Evolutionary conservation across 2,797 vertebrate species (phyloP).

Genomic region (Myiotriccus ornatus): DNA sequence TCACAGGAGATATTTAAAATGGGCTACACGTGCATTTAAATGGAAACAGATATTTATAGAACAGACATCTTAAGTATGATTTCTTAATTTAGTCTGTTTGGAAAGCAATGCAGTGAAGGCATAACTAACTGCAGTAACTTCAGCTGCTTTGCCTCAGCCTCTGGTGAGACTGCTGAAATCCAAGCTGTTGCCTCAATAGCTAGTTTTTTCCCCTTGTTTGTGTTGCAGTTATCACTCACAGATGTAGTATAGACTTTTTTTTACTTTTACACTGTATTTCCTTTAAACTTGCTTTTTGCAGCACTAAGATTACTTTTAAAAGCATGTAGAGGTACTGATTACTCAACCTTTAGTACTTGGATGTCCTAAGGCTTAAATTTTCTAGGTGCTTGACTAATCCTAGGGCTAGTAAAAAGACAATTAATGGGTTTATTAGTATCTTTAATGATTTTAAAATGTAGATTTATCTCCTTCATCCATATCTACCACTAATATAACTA

Average conservation of each 20-base stretch:
- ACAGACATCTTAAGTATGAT: neutral
- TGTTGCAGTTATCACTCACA: neutral
- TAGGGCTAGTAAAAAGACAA: neutral
- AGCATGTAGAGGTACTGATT: neutral
- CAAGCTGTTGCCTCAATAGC: neutral
- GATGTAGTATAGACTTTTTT: neutral
- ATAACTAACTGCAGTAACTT: neutral
- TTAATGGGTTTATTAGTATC: neutral
- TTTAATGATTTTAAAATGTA: neutral
- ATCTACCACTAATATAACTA: neutral
- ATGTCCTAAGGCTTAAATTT: neutral
- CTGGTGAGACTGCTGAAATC: neutral
- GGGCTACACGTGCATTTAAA: neutral
- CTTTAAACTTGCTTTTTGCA: neutral
- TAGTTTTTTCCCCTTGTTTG: neutral
- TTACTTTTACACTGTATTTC: neutral
- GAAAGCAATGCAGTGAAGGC: neutral
- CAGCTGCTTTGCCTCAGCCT: neutral
- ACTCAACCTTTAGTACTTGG: neutral
- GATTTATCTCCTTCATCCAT: neutral
- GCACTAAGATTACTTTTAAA: neutral
- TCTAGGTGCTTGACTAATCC: neutral
- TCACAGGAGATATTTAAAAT: neutral
- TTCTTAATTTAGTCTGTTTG: slow-evolving; percentile 50
- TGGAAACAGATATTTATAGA: slow-evolving; percentile 26